A percentile compares a stretch with the other conserved stretches of the same genome.
phyloP scores from a whole-genome alignment of 1,140 invertebrate species.

The Drosophila tsacasi region DNA sequence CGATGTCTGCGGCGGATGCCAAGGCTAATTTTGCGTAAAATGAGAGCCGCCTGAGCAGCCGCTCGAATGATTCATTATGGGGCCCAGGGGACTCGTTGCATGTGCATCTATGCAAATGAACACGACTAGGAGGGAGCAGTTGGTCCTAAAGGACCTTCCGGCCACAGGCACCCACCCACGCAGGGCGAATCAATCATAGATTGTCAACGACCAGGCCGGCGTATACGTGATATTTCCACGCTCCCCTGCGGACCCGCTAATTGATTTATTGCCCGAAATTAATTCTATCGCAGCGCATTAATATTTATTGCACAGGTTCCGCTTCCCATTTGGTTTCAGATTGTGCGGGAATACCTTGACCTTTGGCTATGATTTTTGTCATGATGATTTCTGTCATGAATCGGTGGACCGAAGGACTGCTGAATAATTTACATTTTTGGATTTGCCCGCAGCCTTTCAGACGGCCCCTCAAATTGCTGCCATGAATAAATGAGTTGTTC shows the following conservation, averaged over 20 bases:
- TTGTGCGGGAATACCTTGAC: slow-evolving; percentile 32
- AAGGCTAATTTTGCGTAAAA: slow-evolving; percentile 80
- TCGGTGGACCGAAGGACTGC: slow-evolving; percentile 1
- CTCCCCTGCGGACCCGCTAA: slow-evolving; percentile 41
- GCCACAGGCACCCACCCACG: slow-evolving; percentile 21
- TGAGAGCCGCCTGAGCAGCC: slow-evolving; percentile 54
- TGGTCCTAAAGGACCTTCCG: slow-evolving; percentile 16
- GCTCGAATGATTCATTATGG: slow-evolving; percentile 74
- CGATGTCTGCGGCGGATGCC: slow-evolving; percentile 70
- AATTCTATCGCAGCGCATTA: slow-evolving; percentile 40
- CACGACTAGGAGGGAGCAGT: slow-evolving; percentile 9
- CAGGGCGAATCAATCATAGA: slow-evolving; percentile 74
- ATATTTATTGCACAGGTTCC: slow-evolving; percentile 48
- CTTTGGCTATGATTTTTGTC: slow-evolving; percentile 31
- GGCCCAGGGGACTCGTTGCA: slow-evolving; percentile 38
- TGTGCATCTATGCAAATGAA: slow-evolving; percentile 72
- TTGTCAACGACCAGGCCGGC: slow-evolving; percentile 60
- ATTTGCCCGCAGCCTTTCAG: slow-evolving; percentile 44
- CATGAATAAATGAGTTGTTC: slow-evolving; percentile 52
- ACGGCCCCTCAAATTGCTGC: slow-evolving; percentile 47
- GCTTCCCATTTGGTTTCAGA: not conserved
- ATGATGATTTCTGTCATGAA: slow-evolving; percentile 24
- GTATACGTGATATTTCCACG: slow-evolving; percentile 59
- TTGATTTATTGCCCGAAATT: slow-evolving; percentile 74
- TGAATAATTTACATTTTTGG: slow-evolving; percentile 46